Evolutionary conservation across 2,888 invertebrate species (phyloP), one percentile per base, ranked within the genome.

Genomic region (Sesia bembeciformis): DNA sequence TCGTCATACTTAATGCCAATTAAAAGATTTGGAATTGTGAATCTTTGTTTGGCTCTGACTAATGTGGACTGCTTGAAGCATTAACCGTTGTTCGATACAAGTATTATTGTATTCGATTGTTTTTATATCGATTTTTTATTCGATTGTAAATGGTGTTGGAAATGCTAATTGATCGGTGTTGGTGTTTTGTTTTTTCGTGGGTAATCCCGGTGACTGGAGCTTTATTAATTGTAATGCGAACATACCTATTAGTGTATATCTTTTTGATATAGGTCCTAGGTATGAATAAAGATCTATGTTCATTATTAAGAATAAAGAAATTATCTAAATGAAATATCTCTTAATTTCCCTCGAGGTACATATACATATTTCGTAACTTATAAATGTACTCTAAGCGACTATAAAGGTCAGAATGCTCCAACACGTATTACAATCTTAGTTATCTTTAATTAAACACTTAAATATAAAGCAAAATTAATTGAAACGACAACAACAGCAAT

Each of bases 1-100:
- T 86, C 87, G 85, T 81, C 89, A 88, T 86, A 78, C 76, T 82
- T 86, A 84, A 88, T 85, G 86, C 89, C 89, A 88, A 89, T 89
- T 89, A 89, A 88, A 89, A 88, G 85, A 88, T 85, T 86, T 82
- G 65, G 74, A 75, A 84, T 84, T 82, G 81, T 81, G 82, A 76
- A 84, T 88, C 86, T 86, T 84, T 88, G 87, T 87, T 88, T 86
- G 84, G 67, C 72, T 71, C 78, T 74, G 74, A 81, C 76, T 86
- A 81, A 84, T 83, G 77, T 81, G 74, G 74, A 66, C 68, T 70
- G 70, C 64, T 71, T 23, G 23, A 70, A 68, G 68, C 66, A 65
- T 64, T 64, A 62, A 59, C 59, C 58, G 60, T 65, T 46, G 46
- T 46, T 46, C 46, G 46, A 46, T 23, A 23, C 46, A 46, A 46